Conservation (phyloP, 2,113 vertebrate genomes). For the Trematocara macrostoma region DNA sequence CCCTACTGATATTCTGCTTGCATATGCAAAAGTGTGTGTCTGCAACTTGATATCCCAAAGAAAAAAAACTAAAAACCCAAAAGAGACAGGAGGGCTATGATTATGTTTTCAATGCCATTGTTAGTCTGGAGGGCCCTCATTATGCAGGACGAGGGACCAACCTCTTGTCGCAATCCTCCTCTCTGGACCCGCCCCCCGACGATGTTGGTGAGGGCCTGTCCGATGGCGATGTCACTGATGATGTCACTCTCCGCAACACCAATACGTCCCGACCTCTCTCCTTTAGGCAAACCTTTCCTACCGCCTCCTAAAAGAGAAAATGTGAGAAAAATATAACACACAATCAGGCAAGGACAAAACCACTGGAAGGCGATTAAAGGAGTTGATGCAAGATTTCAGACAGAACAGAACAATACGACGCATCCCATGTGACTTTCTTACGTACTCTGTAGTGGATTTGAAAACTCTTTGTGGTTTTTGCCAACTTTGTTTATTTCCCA, state of each 20-base stretch:
- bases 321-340: not conserved
- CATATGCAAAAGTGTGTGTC: not conserved
- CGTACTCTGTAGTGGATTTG: not conserved
- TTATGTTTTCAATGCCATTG: slow-evolving; percentile 14
- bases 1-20: slow-evolving; percentile 57
- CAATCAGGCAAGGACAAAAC: slow-evolving; percentile 1
- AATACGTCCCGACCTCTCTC: slow-evolving; percentile 85
- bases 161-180: slow-evolving; percentile 73
- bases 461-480: not conserved
- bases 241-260: slow-evolving; percentile 85
- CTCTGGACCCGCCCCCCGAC: slow-evolving; percentile 66
- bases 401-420: not conserved
- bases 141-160: slow-evolving; percentile 36
- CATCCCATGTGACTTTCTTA: not conserved
- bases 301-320: slow-evolving; percentile 65
- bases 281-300: slow-evolving; percentile 78
- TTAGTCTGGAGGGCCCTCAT: not conserved
- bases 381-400: not conserved
- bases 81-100: not conserved
- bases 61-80: not conserved
- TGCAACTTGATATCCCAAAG: not conserved
- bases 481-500: not conserved
- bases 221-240: slow-evolving; percentile 67
- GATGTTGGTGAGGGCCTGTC: slow-evolving; percentile 80
- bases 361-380: not conserved